A percentile compares a stretch with the other conserved stretches of the same genome.
Conservation (phyloP, 2,888 invertebrate species). For the Leucophenga montana region DNA sequence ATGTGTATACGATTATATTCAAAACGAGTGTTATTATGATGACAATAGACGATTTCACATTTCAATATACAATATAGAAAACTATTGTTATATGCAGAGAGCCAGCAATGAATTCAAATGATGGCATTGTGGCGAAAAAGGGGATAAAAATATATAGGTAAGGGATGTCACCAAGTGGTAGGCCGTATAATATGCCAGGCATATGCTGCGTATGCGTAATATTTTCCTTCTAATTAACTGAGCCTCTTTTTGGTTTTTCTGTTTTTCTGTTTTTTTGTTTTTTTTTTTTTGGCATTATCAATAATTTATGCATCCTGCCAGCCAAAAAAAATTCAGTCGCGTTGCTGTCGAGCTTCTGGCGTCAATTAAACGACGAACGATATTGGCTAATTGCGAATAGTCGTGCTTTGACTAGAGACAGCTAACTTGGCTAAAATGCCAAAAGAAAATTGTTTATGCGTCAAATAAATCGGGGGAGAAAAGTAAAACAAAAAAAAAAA, state of each 20-base stretch:
- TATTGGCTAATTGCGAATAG: conserved; percentile 36
- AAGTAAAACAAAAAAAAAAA: too few species aligned
- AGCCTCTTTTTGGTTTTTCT: too few species aligned
- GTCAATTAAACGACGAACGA: conserved; percentile 3
- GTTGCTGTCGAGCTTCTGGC: background rate
- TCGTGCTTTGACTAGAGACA: conserved; percentile 51
- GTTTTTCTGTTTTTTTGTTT: background rate
- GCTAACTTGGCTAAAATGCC: background rate
- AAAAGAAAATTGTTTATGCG: too few species aligned
- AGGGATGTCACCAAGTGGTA: background rate
- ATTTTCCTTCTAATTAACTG: background rate
- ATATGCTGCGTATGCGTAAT: conserved; percentile 22
- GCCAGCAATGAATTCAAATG: background rate
- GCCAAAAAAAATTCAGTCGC: conserved; percentile 1
- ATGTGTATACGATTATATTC: conserved; percentile 23
- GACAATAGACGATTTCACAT: conserved; percentile 65
- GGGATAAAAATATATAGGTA: background rate
- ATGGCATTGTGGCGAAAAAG: background rate
- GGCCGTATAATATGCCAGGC: background rate
- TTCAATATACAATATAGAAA: conserved; percentile 12
- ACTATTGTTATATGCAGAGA: background rate
- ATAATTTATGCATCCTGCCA: conserved; percentile 36
- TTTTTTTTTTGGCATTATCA: conserved; percentile 14
- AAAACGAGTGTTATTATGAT: conserved; percentile 56
- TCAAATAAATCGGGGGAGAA: too few species aligned